Conservation (phyloP, 2,113 vertebrate genomes). For the Albula glossodonta region DNA sequence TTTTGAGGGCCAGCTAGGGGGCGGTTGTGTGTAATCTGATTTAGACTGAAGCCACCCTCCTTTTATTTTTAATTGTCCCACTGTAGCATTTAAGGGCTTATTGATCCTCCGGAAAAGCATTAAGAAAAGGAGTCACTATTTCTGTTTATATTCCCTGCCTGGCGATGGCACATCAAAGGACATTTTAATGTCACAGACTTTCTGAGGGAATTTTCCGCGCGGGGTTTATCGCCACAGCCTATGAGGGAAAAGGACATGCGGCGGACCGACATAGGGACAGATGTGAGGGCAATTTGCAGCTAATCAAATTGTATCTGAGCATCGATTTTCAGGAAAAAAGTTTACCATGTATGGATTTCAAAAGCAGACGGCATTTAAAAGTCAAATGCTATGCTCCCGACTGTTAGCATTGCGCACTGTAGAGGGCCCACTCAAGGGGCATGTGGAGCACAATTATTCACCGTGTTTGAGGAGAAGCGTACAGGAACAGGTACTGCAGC, state of each 20-base stretch:
- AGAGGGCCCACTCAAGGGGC: not conserved
- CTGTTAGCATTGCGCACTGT: slow-evolving; percentile 49
- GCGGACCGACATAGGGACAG: slow-evolving; percentile 92
- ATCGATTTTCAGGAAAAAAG: slow-evolving; percentile 89
- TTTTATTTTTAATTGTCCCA: slow-evolving; percentile 98
- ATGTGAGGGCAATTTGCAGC: slow-evolving; percentile 89
- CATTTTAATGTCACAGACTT: slow-evolving; percentile 99
- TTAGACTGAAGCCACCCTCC: slow-evolving; percentile 73
- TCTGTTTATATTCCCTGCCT: slow-evolving; percentile 97
- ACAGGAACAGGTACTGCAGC: not conserved
- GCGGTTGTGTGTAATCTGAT: slow-evolving; percentile 76
- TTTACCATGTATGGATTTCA: slow-evolving; percentile 84
- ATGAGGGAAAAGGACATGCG: slow-evolving; percentile 96
- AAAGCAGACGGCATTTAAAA: slow-evolving; percentile 82
- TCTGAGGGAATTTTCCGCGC: slow-evolving; percentile 95
- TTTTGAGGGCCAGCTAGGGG: slow-evolving; percentile 75
- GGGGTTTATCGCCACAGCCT: slow-evolving; percentile 86
- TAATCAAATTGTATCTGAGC: slow-evolving; percentile 89
- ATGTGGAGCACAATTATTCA: not conserved
- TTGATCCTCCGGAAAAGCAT: slow-evolving; percentile 95
- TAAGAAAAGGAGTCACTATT: slow-evolving; percentile 96
- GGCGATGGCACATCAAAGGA: slow-evolving; percentile 98
- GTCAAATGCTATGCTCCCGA: slow-evolving; percentile 71
- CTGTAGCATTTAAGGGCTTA: slow-evolving; percentile 97
- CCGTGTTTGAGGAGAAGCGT: not conserved